Conservation (phyloP, 1,140 invertebrate genomes). For the Bombus vancouverensis region DNA sequence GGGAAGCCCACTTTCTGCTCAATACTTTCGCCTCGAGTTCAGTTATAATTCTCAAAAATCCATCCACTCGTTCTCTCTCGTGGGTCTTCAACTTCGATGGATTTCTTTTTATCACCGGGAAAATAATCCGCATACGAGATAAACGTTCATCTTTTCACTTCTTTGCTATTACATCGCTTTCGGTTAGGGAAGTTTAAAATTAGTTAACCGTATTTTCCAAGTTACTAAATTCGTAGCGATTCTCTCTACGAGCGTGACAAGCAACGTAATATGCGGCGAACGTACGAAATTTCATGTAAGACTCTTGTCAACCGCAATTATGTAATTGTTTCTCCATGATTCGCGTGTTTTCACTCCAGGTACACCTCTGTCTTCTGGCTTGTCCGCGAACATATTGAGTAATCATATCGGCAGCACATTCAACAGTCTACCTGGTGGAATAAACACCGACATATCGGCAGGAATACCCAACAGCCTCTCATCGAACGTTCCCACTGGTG, state of each 20-base stretch:
- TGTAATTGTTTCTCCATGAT: too few species aligned
- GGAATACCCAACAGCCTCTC: conserved; percentile 46
- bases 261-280: not conserved
- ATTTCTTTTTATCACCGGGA: not conserved
- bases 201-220: too few species aligned
- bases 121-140: not conserved
- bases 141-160: too few species aligned
- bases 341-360: conserved; percentile 1
- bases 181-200: not conserved
- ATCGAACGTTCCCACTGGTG: conserved; percentile 42
- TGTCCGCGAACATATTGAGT: conserved; percentile 20
- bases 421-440: conserved; percentile 50
- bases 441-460: conserved; percentile 51
- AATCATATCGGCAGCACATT: conserved; percentile 30
- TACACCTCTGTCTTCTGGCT: not conserved
- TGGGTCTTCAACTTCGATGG: not conserved
- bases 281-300: not conserved
- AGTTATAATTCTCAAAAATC: conserved; percentile 27
- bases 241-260: too few species aligned
- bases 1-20: not conserved
- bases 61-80: not conserved
- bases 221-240: too few species aligned
- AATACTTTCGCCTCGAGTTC: not conserved
- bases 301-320: too few species aligned
- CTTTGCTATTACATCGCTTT: not conserved